Percentiles rank a stretch among this genome's conserved stretches.
phyloP scores from a whole-genome alignment of 2,113 vertebrate species.

The Ctenodactylus gundi region DNA sequence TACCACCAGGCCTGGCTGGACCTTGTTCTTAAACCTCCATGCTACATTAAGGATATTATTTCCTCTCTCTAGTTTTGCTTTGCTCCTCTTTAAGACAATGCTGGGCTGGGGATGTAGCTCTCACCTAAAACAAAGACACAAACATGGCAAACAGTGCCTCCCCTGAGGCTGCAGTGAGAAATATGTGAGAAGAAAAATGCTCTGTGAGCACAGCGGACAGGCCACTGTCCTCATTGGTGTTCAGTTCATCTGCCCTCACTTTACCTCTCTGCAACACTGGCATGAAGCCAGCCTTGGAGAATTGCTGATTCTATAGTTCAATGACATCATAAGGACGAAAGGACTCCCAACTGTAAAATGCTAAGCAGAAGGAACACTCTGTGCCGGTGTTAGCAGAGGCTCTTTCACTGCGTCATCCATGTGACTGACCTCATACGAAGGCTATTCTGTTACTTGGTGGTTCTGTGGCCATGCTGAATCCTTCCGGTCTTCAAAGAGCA shows the following conservation, averaged over 20 bases:
- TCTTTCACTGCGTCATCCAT: not conserved
- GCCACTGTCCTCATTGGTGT: not conserved
- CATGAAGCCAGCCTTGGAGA: not conserved
- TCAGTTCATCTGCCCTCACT: not conserved
- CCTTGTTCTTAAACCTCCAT: not conserved
- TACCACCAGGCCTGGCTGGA: too few relatives aligned
- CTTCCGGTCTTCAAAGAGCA: not conserved
- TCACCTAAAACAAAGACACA: not conserved
- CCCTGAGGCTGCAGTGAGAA: not conserved
- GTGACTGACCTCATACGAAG: not conserved
- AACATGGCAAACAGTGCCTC: not conserved
- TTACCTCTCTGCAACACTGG: not conserved
- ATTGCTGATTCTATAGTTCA: not conserved
- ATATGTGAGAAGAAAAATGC: not conserved
- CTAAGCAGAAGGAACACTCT: not conserved
- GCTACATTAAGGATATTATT: not conserved
- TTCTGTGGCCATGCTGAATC: not conserved
- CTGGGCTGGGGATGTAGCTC: not conserved
- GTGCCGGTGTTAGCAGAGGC: not conserved
- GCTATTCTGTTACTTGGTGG: not conserved
- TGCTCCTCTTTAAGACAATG: not conserved
- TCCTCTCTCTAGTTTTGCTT: not conserved
- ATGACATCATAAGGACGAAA: not conserved
- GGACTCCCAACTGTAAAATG: not conserved
- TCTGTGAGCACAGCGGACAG: not conserved